Percentiles rank a stretch among this genome's conserved stretches.
These are phyloP conservation scores for Lysandra coridon DNA, from an alignment of 2,888 invertebrate species.

Conservation along the genomic window DNA sequence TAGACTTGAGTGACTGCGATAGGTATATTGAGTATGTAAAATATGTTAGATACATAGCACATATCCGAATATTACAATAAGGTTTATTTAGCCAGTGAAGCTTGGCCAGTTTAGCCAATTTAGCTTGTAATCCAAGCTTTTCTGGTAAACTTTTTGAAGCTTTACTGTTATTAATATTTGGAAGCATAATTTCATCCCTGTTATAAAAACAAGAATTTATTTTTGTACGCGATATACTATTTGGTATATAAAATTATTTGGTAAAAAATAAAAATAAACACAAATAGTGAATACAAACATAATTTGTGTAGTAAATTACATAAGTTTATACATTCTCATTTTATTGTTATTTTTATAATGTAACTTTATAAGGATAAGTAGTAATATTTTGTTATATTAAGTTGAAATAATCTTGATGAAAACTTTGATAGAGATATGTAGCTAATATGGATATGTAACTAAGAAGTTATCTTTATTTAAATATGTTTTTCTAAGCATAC, in stretches of 20 bases:
- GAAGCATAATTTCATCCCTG: background rate
- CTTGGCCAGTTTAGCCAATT: too few relatives aligned
- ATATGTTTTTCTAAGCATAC: background rate
- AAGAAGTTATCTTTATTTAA: background rate
- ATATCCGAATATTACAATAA: slow-evolving; percentile 21
- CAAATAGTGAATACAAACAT: background rate
- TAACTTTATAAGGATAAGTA: background rate
- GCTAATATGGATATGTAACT: background rate
- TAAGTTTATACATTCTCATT: slow-evolving; percentile 5
- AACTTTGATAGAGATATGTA: background rate
- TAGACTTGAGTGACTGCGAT: slow-evolving; percentile 27
- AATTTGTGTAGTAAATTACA: background rate
- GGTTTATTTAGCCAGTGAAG: background rate
- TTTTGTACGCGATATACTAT: background rate
- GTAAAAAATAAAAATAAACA: background rate
- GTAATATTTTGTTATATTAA: background rate
- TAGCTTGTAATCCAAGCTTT: background rate
- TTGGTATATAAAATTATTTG: background rate
- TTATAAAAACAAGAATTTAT: background rate
- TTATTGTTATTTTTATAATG: background rate
- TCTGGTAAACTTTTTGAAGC: background rate
- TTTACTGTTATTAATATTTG: background rate
- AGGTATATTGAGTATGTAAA: slow-evolving; percentile 19
- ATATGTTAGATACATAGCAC: background rate
- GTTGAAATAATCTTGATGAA: background rate